phyloP scores from a whole-genome alignment of 2,113 vertebrate species.

The Gallinago undulata region DNA sequence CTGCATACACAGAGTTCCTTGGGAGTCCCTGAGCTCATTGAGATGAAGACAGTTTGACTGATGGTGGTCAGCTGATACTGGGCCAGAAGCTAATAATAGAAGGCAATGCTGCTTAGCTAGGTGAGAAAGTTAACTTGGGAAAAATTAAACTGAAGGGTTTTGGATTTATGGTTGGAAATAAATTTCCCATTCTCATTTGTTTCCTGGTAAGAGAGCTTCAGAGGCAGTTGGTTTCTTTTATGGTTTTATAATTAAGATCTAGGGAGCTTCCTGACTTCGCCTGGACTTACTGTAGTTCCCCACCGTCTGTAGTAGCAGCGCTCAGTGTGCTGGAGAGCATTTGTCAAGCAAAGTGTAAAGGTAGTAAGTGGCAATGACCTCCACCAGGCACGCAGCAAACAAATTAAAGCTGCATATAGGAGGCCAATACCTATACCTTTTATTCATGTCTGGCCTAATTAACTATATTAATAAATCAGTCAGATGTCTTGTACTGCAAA shows the following conservation, averaged over 20 bases:
- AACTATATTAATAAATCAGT: conserved; percentile 19
- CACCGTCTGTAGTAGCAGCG: neutral
- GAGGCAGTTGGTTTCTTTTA: conserved; percentile 63
- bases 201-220: conserved; percentile 70
- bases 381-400: conserved; percentile 12
- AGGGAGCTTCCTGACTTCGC: conserved; percentile 41
- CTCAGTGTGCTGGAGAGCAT: conserved; percentile 19
- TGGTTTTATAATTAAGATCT: conserved; percentile 74
- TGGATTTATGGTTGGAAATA: conserved; percentile 72
- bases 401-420: neutral
- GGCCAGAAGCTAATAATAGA: conserved; percentile 75
- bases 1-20: conserved; percentile 56
- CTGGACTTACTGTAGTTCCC: conserved; percentile 14
- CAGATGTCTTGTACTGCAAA: neutral
- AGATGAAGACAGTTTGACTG: conserved; percentile 67
- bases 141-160: conserved; percentile 74
- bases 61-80: conserved; percentile 71
- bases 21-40: conserved; percentile 76
- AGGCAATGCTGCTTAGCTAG: conserved; percentile 71
- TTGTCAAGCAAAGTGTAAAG: conserved; percentile 25
- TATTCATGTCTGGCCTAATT: conserved; percentile 16
- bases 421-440: neutral
- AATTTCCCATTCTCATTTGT: conserved; percentile 72
- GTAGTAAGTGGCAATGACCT: conserved; percentile 50
- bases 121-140: conserved; percentile 73